phyloP scores from a whole-genome alignment of 2,888 invertebrate species.

The Gisinianus flammeolus region DNA sequence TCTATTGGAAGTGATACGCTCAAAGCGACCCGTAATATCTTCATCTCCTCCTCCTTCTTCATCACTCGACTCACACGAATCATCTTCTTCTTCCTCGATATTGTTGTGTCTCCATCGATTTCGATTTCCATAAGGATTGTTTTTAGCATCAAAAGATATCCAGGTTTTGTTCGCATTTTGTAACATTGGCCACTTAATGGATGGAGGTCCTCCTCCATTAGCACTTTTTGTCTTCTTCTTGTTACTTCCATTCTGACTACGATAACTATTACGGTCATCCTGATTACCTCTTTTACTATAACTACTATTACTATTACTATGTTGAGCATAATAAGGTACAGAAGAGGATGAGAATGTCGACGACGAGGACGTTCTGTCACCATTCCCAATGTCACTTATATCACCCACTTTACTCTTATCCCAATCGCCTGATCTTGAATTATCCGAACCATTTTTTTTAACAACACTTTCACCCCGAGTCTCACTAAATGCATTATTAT shows the following conservation, averaged over 20 bases:
- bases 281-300: conserved; percentile 7
- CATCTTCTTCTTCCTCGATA: conserved; percentile 59
- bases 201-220: conserved; percentile 59
- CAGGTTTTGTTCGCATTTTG: conserved; percentile 50
- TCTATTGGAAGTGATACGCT: conserved; percentile 63
- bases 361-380: neutral
- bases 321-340: conserved; percentile 16
- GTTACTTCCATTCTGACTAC: conserved; percentile 17
- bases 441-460: neutral
- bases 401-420: neutral
- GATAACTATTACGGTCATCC: conserved; percentile 30
- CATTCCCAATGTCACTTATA: neutral
- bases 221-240: neutral
- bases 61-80: conserved; percentile 40
- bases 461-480: neutral
- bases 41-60: conserved; percentile 65
- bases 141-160: conserved; percentile 45
- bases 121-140: conserved; percentile 56
- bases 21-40: conserved; percentile 68
- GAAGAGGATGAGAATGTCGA: neutral
- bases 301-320: conserved; percentile 24
- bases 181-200: conserved; percentile 67
- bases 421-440: neutral
- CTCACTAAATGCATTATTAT: neutral
- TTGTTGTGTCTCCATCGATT: conserved; percentile 57